These are phyloP conservation scores for Caenorhabditis macrosperma DNA, from an alignment of 2,888 invertebrate species.

Conservation along the genomic window DNA sequence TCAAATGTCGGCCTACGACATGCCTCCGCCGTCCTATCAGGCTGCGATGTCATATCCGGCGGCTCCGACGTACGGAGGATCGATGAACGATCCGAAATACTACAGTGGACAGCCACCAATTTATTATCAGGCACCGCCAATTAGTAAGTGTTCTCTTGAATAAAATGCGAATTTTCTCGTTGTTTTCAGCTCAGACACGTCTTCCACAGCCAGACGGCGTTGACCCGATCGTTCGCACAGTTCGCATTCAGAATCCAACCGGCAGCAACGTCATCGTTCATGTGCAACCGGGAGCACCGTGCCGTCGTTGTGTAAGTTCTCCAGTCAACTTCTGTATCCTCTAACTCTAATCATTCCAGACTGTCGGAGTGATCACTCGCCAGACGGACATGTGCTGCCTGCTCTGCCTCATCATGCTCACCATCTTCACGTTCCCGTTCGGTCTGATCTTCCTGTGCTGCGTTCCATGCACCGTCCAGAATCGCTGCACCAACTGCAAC, in stretches of 20 bases:
- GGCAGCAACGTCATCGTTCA: constrained; percentile 57
- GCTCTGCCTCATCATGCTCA: constrained; percentile 74
- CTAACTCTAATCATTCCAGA: constrained; percentile 42
- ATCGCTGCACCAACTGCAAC: constrained; percentile 63
- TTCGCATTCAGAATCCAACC: constrained; percentile 31
- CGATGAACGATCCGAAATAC: constrained; percentile 38
- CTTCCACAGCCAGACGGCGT: constrained; percentile 53
- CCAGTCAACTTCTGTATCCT: neutral
- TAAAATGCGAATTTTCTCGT: neutral
- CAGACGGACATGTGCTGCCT: constrained; percentile 77
- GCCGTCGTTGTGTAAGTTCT: constrained; percentile 61
- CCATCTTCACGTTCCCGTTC: constrained; percentile 78
- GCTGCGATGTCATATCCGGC: constrained; percentile 64
- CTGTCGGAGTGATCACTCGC: constrained; percentile 66
- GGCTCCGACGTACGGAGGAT: constrained; percentile 59
- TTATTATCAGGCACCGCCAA: constrained; percentile 58
- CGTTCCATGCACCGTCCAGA: constrained; percentile 74
- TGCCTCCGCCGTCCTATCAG: constrained; percentile 61
- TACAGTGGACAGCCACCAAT: constrained; percentile 50
- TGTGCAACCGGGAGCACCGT: constrained; percentile 53
- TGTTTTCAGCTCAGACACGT: constrained; percentile 43
- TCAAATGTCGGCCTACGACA: constrained; percentile 34
- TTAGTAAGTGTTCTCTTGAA: constrained; percentile 39
- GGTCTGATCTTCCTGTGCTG: constrained; percentile 77
- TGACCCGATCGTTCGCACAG: constrained; percentile 15